These are phyloP conservation scores for Platyscapa corneri DNA, from an alignment of 1,140 invertebrate species.

Conservation along the genomic window DNA sequence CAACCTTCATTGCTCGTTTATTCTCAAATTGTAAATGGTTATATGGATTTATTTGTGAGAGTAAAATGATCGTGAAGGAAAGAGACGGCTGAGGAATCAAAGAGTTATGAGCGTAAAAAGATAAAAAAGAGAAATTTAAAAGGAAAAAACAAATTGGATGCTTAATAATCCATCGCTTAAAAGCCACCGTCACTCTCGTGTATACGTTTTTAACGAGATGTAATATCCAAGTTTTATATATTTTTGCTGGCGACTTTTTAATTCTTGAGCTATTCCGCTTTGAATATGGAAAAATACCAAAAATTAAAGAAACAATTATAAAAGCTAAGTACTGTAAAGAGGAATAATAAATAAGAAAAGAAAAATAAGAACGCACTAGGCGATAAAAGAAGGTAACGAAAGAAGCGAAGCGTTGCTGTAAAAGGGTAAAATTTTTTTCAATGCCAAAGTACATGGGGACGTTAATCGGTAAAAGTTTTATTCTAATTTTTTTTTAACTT, in stretches of 20 bases:
- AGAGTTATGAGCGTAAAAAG: slow-evolving; percentile 1
- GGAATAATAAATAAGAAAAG: slow-evolving; percentile 56
- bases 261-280: slow-evolving; percentile 61
- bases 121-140: slow-evolving; percentile 26
- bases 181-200: slow-evolving; percentile 5
- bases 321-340: slow-evolving; percentile 25
- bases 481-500: neutral
- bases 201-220: slow-evolving; percentile 43
- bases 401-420: neutral
- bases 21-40: slow-evolving; percentile 40
- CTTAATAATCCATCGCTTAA: slow-evolving; percentile 43
- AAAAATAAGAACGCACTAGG: neutral
- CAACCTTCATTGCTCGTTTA: slow-evolving; percentile 15
- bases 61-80: neutral
- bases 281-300: slow-evolving; percentile 58
- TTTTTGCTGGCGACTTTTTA: slow-evolving; percentile 64
- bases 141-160: slow-evolving; percentile 24
- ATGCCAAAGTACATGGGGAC: slow-evolving; percentile 66
- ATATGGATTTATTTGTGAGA: neutral
- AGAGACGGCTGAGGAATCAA: neutral
- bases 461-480: neutral
- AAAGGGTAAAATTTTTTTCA: slow-evolving; percentile 60
- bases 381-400: neutral
- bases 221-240: slow-evolving; percentile 63
- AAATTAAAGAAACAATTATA: slow-evolving; percentile 39